These are phyloP conservation scores for Villa cingulata DNA, from an alignment of 2,888 invertebrate genomes.

Conservation along the genomic window DNA sequence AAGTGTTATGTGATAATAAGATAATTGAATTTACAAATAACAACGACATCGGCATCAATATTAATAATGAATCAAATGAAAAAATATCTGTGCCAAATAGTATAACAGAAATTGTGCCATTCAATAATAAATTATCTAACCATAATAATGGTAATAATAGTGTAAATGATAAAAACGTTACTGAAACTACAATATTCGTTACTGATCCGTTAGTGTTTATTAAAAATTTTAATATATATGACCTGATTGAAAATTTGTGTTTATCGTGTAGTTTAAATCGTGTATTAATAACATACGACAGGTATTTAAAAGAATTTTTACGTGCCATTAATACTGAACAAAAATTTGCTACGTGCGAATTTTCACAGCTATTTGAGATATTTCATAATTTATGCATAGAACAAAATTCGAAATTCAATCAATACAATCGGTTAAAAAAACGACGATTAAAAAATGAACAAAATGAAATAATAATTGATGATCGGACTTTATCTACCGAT, in stretches of 20 bases:
- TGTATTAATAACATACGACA: constrained; percentile 19
- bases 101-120: not conserved
- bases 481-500: no score
- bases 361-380: not conserved
- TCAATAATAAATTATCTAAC: no score
- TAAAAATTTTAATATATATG: constrained; percentile 12
- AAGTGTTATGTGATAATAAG: not conserved
- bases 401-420: no score
- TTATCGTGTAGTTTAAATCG: constrained; percentile 21
- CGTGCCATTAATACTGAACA: not conserved
- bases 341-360: not conserved
- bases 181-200: not conserved
- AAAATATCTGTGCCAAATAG: no score
- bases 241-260: constrained; percentile 15
- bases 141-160: no score
- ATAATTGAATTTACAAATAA: not conserved
- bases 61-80: not conserved
- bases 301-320: constrained; percentile 16
- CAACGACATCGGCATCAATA: no score
- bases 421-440: not conserved
- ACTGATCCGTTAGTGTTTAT: not conserved
- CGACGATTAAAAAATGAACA: not conserved
- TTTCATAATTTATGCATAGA: not conserved
- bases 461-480: no score
- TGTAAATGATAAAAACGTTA: not conserved